Evolutionary conservation across 2,888 invertebrate species (phyloP).

Genomic region (Xestia xanthographa): DNA sequence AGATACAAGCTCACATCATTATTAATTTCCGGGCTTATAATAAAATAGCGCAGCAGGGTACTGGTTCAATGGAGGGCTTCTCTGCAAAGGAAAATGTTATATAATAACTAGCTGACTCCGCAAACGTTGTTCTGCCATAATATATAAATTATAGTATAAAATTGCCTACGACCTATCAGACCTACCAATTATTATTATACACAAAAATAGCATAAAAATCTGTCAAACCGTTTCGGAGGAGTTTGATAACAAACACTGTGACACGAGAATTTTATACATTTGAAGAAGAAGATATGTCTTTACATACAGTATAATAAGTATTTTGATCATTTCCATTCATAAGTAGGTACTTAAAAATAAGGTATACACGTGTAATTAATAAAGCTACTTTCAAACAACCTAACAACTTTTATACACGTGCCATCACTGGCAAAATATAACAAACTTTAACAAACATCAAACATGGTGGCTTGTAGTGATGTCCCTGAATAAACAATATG

Average conservation of each 20-base stretch:
- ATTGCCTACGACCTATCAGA: too few relatives aligned
- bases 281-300: too few relatives aligned
- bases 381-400: slow-evolving; percentile 33
- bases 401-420: slow-evolving; percentile 17
- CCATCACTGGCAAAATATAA: slow-evolving; percentile 46
- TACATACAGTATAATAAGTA: too few relatives aligned
- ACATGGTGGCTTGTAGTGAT: slow-evolving; percentile 45
- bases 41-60: slow-evolving; percentile 25
- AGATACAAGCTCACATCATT: slow-evolving; percentile 1
- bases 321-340: background rate
- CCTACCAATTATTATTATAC: too few relatives aligned
- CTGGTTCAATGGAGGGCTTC: slow-evolving; percentile 8
- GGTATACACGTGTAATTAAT: slow-evolving; percentile 7
- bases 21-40: slow-evolving; percentile 7
- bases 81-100: background rate
- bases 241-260: too few relatives aligned
- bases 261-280: too few relatives aligned
- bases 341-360: background rate
- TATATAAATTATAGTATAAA: too few relatives aligned
- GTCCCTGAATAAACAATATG: slow-evolving; percentile 56
- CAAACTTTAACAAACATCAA: slow-evolving; percentile 58
- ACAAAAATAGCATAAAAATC: too few relatives aligned
- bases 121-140: too few relatives aligned
- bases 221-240: too few relatives aligned
- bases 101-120: too few relatives aligned